Evolutionary conservation across 2,113 vertebrate species (phyloP).

Genomic region (Callionymus lyra): DNA sequence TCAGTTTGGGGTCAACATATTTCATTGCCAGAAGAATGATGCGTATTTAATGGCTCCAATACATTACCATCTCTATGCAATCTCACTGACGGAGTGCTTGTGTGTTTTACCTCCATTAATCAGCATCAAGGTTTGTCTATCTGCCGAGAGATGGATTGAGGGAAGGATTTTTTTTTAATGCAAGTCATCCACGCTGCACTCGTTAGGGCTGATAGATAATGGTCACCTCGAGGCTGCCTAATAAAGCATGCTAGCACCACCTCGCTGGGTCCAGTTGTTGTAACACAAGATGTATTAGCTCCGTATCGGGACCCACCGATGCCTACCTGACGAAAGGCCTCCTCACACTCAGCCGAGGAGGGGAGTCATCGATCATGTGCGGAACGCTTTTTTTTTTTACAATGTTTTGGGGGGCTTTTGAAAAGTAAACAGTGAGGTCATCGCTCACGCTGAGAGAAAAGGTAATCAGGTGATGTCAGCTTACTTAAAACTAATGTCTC

Average conservation of each 20-base stretch:
- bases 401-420: constrained; percentile 39
- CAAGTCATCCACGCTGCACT: constrained; percentile 74
- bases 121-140: constrained; percentile 78
- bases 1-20: constrained; percentile 79
- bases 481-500: constrained; percentile 15
- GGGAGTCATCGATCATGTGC: constrained; percentile 78
- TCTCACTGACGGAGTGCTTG: constrained; percentile 71
- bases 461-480: constrained; percentile 40
- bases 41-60: constrained; percentile 77
- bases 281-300: constrained; percentile 98
- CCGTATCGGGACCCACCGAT: constrained; percentile 98
- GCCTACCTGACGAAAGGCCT: constrained; percentile 97
- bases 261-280: constrained; percentile 96
- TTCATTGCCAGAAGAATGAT: constrained; percentile 80
- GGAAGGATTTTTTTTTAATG: constrained; percentile 63
- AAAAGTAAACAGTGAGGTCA: constrained; percentile 35
- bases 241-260: constrained; percentile 95
- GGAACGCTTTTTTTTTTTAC: too few relatives aligned
- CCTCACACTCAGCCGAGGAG: constrained; percentile 81
- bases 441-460: constrained; percentile 43
- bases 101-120: constrained; percentile 70
- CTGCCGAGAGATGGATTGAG: constrained; percentile 75
- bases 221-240: constrained; percentile 93
- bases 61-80: constrained; percentile 74
- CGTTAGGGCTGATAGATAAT: constrained; percentile 86